Evolutionary conservation across 2,888 invertebrate species (phyloP), one percentile per base, ranked within the genome.

Genomic region (Lepidocyrtinus sp.): DNA sequence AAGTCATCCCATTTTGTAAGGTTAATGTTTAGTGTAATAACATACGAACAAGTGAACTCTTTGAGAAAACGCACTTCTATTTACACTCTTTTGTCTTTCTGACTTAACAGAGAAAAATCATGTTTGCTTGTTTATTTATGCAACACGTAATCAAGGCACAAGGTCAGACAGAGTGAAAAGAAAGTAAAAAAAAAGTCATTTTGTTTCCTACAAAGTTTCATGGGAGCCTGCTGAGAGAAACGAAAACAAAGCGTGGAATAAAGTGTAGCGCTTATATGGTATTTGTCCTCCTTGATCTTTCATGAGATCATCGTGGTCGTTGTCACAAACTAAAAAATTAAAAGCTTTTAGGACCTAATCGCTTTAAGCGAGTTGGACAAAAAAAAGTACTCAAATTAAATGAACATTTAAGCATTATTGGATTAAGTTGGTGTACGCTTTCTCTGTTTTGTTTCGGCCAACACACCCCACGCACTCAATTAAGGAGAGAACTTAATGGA

Each of bases 401-500:
- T 70, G 76, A 76, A 70, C 69, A 70, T 76, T 76, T 76, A 70
- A 64, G 55, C 27, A 55, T 76, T 76, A 76, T 76, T 76, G 76
- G 76, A 76, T 76, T 76, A 74, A 19, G 21, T 24, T 5, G 27
- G 21, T 22, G n/a, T 21, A 2, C 24, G 22, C 21, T 21, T 55
- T 45, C 55, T 22, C 24, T 5, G 7, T 15, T 61, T 62, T 21
- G 25, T 63, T 36, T 63, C 45, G 19, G 17, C 61, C 36, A 36
- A 70, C 59, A 7, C 5, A 36, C 36, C 36, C 36, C 36, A 36
- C 36, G 36, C 36, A 36, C 36, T 36, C 36, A 36, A 36, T 36
- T 36, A 36, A 36, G 5, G 36, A 36, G 12, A 7, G 36, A 36
- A 36, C 36, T 36, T 36, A 36, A 36, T 36, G 36, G 36, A 36